Conservation (phyloP, 2,797 vertebrate genomes). For the Micropoecilia bifurca region DNA sequence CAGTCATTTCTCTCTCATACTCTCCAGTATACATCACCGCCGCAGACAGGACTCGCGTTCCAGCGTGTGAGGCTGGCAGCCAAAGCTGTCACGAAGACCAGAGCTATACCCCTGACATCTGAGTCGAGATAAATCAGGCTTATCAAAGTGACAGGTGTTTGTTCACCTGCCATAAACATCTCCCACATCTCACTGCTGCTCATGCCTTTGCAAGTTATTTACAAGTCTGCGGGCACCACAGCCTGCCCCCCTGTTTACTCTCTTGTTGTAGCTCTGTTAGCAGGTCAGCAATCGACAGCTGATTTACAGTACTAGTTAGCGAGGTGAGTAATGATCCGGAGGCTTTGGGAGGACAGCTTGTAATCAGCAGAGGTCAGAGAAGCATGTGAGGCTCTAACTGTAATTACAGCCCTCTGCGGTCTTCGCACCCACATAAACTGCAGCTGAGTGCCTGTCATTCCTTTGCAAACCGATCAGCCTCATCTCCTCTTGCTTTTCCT, state of each 20-base stretch:
- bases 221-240: conserved; percentile 72
- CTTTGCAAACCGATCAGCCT: conserved; percentile 26
- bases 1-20: conserved; percentile 38
- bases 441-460: conserved; percentile 39
- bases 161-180: conserved; percentile 90
- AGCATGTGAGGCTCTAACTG: conserved; percentile 58
- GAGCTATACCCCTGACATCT: conserved; percentile 84
- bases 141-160: conserved; percentile 90
- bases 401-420: conserved; percentile 58
- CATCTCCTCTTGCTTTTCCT: conserved; percentile 9
- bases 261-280: conserved; percentile 66
- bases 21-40: conserved; percentile 18
- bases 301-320: conserved; percentile 75
- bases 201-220: conserved; percentile 77
- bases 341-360: conserved; percentile 62
- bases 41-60: conserved; percentile 36
- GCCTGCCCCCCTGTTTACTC: conserved; percentile 67
- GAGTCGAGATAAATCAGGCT: conserved; percentile 89
- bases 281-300: conserved; percentile 61
- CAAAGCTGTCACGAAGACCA: conserved; percentile 65
- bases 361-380: conserved; percentile 59
- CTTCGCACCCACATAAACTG: conserved; percentile 27
- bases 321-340: conserved; percentile 72
- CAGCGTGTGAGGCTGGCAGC: conserved; percentile 25
- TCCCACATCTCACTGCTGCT: conserved; percentile 77